Conservation (phyloP, 35 echinoderm and acorn worm genomes). For the Ophiothrix spiculata region DNA sequence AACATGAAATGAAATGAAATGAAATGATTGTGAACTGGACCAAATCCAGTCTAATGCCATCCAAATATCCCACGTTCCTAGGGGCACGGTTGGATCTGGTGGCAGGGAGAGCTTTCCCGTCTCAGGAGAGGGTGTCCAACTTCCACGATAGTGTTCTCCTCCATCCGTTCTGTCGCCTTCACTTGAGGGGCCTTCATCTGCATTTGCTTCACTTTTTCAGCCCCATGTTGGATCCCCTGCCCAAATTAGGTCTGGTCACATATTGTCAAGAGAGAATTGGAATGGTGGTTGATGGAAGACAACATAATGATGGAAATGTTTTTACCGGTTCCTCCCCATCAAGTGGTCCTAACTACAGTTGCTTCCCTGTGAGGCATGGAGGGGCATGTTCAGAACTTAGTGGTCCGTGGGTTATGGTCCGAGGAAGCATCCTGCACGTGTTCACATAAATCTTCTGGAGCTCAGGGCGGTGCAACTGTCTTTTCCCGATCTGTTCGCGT, state of each 20-base stretch:
- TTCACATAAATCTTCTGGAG: conserved; percentile 28
- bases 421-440: not conserved
- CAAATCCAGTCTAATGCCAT: not conserved
- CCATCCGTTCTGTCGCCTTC: too few species aligned
- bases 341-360: not conserved
- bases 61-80: not conserved
- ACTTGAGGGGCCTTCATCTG: too few species aligned
- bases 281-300: not conserved
- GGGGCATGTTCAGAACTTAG: not conserved
- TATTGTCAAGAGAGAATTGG: not conserved
- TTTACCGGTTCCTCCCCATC: not conserved
- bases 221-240: conserved; percentile 20
- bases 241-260: too few species aligned
- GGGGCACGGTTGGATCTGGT: not conserved
- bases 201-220: too few species aligned
- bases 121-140: too few species aligned
- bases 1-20: too few species aligned
- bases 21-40: not conserved
- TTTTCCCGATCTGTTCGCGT: too few species aligned
- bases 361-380: conserved; percentile 4
- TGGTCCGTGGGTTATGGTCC: not conserved
- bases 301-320: not conserved
- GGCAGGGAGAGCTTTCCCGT: not conserved
- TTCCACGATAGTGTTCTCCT: too few species aligned
- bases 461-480: too few species aligned